Evolutionary conservation across 2,888 invertebrate species (phyloP), one percentile per base, ranked within the genome.

Genomic region (Diaperis boleti): DNA sequence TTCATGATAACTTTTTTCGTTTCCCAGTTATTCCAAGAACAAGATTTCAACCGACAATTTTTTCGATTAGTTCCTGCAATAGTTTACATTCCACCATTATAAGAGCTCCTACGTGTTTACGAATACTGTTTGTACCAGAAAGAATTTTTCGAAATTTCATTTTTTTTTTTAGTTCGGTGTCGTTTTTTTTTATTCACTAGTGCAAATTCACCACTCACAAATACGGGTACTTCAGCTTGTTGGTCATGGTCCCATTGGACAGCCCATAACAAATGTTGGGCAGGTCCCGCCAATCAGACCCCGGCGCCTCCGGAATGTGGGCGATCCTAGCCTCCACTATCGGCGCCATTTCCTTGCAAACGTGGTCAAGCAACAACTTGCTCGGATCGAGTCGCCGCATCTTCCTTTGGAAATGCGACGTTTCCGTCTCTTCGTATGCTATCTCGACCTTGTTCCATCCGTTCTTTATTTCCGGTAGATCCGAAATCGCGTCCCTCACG

Each of bases 261-360:
- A 94, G 82, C 22, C 85, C 80, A 0, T 92, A 86, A 2, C 85
- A 85, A 62, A 91, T 86, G 75, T 95, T 95, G 0, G 95, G 94
- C 15, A 95, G 82, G 79, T 94, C 93, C 37, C 94, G 84, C 95
- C 95, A 95, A 78, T 95, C 94, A 0, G 92, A 89, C 1, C 92
- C 94, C 0, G 89, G 86, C 1, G 84, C 83, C 0, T 87, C 86
- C 0, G 94, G 94, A 59, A 95, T 88, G 65, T 91, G 85, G 14
- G 85, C 82, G 75, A 95, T 92, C 56, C 94, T 85, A 0, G 91
- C 91, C 78, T 89, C 90, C 1, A 93, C 90, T 22, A 94, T 79
- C 0, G 91, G 86, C 26, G 90, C 89, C 92, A 94, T 92, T 73
- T 92, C 91, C 77, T 94, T 94, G 76, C 92, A 93, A 63, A 93